These are phyloP conservation scores for Ochotona princeps DNA, from an alignment of 2,113 vertebrate species.

Conservation along the genomic window DNA sequence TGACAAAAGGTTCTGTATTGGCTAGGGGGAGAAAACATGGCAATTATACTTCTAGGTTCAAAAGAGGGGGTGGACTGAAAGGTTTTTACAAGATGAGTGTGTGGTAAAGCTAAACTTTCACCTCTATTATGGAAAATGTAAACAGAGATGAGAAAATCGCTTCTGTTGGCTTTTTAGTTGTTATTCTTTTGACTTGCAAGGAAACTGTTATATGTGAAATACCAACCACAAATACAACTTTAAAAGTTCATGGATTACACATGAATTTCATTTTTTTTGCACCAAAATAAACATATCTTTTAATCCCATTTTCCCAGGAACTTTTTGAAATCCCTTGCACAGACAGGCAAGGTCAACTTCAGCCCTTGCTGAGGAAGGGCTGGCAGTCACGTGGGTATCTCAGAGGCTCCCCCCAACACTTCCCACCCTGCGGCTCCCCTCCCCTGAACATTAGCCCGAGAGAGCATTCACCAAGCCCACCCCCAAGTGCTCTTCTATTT, in stretches of 20 bases:
- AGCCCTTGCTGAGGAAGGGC: too few species aligned
- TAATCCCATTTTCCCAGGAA: too few species aligned
- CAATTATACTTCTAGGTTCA: neutral
- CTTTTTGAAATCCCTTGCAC: too few species aligned
- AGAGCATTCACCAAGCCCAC: too few species aligned
- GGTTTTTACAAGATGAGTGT: neutral
- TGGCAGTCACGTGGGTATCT: neutral
- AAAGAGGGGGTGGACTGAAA: neutral
- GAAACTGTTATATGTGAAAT: constrained; percentile 27
- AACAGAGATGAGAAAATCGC: neutral
- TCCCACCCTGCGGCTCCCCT: neutral
- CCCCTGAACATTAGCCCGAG: too few species aligned
- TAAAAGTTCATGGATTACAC: too few species aligned
- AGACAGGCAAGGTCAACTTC: neutral
- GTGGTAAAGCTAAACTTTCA: neutral
- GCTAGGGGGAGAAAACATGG: neutral
- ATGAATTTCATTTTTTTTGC: too few species aligned
- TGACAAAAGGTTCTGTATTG: neutral
- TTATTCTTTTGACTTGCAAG: neutral
- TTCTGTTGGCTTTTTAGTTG: neutral
- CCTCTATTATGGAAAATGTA: neutral
- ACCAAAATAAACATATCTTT: too few species aligned
- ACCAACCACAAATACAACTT: neutral
- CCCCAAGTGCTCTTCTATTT: neutral
- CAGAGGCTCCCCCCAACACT: neutral